Conservation (phyloP, 2,113 vertebrate genomes). For the Stegastes partitus region DNA sequence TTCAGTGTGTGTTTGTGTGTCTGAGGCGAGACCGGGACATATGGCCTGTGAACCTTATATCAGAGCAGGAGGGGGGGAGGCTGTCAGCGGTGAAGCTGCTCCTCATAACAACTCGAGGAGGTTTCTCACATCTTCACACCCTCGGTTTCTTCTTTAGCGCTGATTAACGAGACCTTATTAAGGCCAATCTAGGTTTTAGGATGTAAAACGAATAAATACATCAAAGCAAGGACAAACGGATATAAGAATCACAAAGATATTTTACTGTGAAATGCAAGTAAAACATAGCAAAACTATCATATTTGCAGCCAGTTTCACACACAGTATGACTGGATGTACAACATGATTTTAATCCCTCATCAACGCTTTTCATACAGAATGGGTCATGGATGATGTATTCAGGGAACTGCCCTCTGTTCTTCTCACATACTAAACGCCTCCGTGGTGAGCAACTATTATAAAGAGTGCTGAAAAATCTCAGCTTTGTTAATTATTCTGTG, state of each 20-base stretch:
- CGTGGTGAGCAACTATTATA: not conserved
- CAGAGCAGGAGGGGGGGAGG: conserved; percentile 12
- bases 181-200: too few species aligned
- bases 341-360: not conserved
- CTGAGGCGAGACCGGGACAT: conserved; percentile 57
- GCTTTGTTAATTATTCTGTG: not conserved
- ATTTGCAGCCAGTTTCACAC: not conserved
- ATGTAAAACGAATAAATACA: too few species aligned
- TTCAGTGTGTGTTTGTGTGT: conserved; percentile 37
- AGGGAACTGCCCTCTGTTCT: not conserved
- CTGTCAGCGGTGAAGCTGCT: conserved; percentile 26
- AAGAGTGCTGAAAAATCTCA: not conserved
- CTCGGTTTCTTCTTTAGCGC: not conserved
- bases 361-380: not conserved
- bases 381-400: not conserved
- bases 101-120: not conserved
- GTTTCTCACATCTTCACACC: not conserved
- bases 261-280: too few species aligned
- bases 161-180: not conserved
- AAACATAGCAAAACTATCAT: too few species aligned
- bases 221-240: too few species aligned
- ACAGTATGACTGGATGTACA: too few species aligned
- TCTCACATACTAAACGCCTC: not conserved
- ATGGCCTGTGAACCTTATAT: conserved; percentile 72
- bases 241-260: too few species aligned